Conservation (phyloP, 2,113 vertebrate genomes). For the Oreochromis tanganicae region DNA sequence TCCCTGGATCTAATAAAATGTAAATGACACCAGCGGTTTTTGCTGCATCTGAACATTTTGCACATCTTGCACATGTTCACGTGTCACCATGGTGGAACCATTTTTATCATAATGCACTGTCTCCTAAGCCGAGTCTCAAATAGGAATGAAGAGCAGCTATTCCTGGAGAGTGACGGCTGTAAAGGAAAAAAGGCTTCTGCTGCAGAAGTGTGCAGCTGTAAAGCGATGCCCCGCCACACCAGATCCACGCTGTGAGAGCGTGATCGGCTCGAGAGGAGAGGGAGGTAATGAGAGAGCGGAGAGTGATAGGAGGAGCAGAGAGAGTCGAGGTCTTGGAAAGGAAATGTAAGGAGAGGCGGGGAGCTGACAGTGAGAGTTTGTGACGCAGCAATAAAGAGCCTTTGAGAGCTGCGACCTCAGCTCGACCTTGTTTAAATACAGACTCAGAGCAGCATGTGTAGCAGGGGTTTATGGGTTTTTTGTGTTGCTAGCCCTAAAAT, state of each 20-base stretch:
- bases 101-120: neutral
- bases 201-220: neutral
- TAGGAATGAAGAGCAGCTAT: neutral
- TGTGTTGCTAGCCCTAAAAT: neutral
- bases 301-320: neutral
- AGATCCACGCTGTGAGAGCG: neutral
- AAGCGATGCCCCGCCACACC: neutral
- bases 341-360: neutral
- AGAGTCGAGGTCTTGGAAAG: neutral
- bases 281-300: neutral
- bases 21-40: neutral
- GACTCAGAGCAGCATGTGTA: neutral
- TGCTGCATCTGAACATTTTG: neutral
- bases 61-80: neutral
- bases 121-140: neutral
- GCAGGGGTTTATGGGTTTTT: neutral
- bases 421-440: neutral
- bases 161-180: neutral
- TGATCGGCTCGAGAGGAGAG: neutral
- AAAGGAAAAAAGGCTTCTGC: neutral
- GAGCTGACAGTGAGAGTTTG: neutral
- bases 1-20: neutral
- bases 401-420: conserved; percentile 12
- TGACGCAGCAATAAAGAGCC: neutral
- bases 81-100: neutral